These are phyloP conservation scores for Leuciscus idus DNA, from an alignment of 2,113 vertebrate genomes.

Conservation along the genomic window DNA sequence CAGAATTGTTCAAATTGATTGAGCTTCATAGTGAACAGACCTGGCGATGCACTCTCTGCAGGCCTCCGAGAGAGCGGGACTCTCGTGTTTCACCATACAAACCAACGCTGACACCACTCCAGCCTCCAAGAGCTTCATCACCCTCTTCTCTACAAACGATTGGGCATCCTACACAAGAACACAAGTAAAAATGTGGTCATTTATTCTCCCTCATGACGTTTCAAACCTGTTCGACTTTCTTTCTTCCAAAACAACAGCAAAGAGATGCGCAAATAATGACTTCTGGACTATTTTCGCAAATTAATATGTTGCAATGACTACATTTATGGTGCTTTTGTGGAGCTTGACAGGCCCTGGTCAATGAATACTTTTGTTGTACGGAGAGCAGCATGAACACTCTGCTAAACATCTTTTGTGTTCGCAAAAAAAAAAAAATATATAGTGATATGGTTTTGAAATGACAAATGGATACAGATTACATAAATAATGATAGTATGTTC, in stretches of 20 bases:
- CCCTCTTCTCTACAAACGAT: slow-evolving; percentile 81
- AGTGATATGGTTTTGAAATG: not conserved
- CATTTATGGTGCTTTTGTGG: not conserved
- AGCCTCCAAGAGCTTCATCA: slow-evolving; percentile 85
- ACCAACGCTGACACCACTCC: slow-evolving; percentile 91
- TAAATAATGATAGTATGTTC: not conserved
- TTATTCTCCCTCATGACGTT: not conserved
- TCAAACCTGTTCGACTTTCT: not conserved
- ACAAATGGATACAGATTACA: not conserved
- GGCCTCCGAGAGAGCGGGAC: slow-evolving; percentile 83
- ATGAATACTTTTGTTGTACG: not conserved
- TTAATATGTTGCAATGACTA: not conserved
- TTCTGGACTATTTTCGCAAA: not conserved
- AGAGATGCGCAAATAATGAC: not conserved
- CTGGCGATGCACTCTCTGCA: slow-evolving; percentile 93
- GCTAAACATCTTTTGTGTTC: not conserved
- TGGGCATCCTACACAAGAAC: slow-evolving; percentile 81
- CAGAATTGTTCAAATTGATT: not conserved
- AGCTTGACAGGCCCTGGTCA: not conserved
- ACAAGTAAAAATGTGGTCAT: not conserved
- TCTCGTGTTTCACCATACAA: slow-evolving; percentile 95
- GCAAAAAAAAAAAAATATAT: not conserved
- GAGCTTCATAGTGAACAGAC: slow-evolving; percentile 64
- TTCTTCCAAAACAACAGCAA: not conserved
- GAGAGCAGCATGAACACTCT: not conserved